Percentiles rank a stretch among this genome's conserved stretches.
Evolutionary conservation across 2,797 vertebrate genomes (phyloP).

Genomic region (Enteromius treurensis): DNA sequence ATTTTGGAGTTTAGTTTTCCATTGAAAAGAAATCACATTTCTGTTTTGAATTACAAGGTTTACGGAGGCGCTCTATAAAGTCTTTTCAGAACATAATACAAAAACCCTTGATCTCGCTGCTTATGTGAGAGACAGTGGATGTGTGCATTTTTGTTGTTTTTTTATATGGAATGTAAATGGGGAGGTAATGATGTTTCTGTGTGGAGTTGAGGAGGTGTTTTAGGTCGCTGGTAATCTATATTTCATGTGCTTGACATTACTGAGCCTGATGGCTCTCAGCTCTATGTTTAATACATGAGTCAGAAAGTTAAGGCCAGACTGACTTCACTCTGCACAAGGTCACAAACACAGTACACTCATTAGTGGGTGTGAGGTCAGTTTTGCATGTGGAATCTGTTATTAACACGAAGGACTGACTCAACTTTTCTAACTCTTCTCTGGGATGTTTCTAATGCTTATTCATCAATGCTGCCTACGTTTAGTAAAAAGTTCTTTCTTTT

Average conservation of each 20-base stretch:
- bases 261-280: slow-evolving; percentile 45
- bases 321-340: slow-evolving; percentile 16
- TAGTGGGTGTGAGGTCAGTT: slow-evolving; percentile 22
- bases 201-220: slow-evolving; percentile 1
- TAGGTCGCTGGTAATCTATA: slow-evolving; percentile 23
- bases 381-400: neutral
- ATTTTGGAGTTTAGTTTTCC: neutral
- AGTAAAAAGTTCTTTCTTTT: neutral
- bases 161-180: neutral
- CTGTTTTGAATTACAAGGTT: neutral
- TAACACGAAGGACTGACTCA: slow-evolving; percentile 29
- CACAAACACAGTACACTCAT: slow-evolving; percentile 31
- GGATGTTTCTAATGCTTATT: neutral
- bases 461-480: neutral
- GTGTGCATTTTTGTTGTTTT: neutral
- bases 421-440: neutral
- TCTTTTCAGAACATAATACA: neutral
- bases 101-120: neutral
- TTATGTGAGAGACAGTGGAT: neutral
- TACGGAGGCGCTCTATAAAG: neutral
- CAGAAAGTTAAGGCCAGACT: slow-evolving; percentile 37
- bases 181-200: slow-evolving; percentile 6
- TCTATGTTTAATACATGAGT: slow-evolving; percentile 53
- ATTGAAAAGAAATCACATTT: neutral
- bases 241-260: slow-evolving; percentile 54